These are phyloP conservation scores for Leptocoma aspasia DNA, from an alignment of 2,113 vertebrate species.

Conservation along the genomic window DNA sequence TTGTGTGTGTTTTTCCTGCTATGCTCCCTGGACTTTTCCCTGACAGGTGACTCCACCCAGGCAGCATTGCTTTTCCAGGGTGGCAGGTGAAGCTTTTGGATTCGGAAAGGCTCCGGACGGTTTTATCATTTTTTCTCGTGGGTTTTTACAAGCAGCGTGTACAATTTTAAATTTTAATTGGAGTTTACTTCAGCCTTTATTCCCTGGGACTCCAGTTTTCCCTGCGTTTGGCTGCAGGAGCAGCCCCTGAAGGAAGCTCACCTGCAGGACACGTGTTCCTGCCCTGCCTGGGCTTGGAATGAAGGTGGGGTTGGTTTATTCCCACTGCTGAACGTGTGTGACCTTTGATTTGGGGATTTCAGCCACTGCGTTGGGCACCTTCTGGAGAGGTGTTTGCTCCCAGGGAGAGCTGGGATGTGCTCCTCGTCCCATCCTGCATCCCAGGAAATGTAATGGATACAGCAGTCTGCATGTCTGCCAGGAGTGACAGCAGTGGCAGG, in stretches of 20 bases:
- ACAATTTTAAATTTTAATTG: neutral
- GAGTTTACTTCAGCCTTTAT: neutral
- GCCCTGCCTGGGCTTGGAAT: neutral
- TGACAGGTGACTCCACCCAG: neutral
- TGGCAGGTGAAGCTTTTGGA: neutral
- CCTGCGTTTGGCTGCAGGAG: neutral
- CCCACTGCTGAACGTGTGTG: neutral
- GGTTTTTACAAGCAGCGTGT: fast-evolving
- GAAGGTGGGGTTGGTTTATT: neutral
- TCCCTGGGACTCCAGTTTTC: neutral
- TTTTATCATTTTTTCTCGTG: neutral
- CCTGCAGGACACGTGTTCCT: neutral
- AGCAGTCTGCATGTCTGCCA: fast-evolving
- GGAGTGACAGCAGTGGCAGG: neutral
- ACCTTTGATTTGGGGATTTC: neutral
- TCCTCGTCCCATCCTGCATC: neutral
- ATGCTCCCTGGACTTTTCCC: neutral
- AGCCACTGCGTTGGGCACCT: fast-evolving
- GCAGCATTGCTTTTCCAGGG: neutral
- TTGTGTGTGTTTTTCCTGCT: neutral
- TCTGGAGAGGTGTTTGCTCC: neutral
- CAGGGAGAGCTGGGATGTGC: neutral
- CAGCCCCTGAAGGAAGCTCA: neutral
- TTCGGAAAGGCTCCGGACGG: fast-evolving
- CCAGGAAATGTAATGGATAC: fast-evolving